A percentile compares a stretch with the other conserved stretches of the same genome.
Evolutionary conservation across 2,113 vertebrate genomes (phyloP).

Genomic region (Boleophthalmus pectinirostris): DNA sequence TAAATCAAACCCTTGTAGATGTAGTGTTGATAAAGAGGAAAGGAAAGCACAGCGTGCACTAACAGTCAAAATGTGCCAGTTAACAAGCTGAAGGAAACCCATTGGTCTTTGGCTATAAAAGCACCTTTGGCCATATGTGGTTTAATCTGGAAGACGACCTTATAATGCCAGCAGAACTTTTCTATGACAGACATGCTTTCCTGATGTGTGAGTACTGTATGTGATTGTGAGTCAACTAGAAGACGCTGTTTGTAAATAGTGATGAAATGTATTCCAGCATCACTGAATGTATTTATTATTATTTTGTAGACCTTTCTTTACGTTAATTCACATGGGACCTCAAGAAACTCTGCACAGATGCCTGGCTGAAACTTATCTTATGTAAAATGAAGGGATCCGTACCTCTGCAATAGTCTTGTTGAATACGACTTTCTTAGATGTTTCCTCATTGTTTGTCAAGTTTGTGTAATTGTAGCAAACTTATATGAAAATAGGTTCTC

Average conservation of each 20-base stretch:
- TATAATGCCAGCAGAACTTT: slow-evolving; percentile 19
- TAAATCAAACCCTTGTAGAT: slow-evolving; percentile 16
- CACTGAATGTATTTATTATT: slow-evolving; percentile 18
- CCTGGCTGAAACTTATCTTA: slow-evolving; percentile 54
- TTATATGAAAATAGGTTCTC: neutral
- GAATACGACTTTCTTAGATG: slow-evolving; percentile 49
- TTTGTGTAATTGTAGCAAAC: neutral
- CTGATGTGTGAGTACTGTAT: slow-evolving; percentile 11
- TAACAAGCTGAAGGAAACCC: slow-evolving; percentile 5
- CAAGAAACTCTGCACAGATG: slow-evolving; percentile 26
- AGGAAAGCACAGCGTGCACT: slow-evolving; percentile 15
- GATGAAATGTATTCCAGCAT: slow-evolving; percentile 3
- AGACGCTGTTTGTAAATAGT: neutral
- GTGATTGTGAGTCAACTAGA: slow-evolving; percentile 9
- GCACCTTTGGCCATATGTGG: slow-evolving; percentile 10
- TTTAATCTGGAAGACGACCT: slow-evolving; percentile 22
- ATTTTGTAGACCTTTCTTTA: slow-evolving; percentile 2
- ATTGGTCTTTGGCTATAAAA: slow-evolving; percentile 6
- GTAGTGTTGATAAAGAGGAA: slow-evolving; percentile 5
- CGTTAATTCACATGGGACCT: slow-evolving; percentile 38
- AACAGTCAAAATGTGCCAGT: slow-evolving; percentile 52
- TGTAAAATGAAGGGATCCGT: slow-evolving; percentile 71
- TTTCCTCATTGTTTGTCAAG: slow-evolving; percentile 8
- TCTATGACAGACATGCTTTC: neutral
- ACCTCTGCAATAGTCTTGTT: slow-evolving; percentile 50